Percentiles rank a stretch among this genome's conserved stretches.
Evolutionary conservation across 2,113 vertebrate genomes (phyloP).

Genomic region (Notothenia rossii): DNA sequence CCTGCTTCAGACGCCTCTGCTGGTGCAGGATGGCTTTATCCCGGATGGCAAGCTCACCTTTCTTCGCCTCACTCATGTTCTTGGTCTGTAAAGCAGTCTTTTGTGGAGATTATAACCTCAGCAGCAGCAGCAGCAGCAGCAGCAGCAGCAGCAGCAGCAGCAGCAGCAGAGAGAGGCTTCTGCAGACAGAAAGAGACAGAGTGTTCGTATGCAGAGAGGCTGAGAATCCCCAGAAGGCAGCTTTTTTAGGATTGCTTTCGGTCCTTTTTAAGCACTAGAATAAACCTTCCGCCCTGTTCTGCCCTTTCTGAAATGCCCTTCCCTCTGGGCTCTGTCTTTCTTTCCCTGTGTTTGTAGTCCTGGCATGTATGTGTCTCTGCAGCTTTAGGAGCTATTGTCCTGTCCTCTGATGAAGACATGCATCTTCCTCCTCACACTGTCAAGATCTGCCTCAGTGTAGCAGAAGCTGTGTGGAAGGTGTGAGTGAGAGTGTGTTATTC

Average conservation of each 20-base stretch:
- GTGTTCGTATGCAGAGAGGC: constrained; percentile 18
- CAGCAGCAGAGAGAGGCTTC: constrained; percentile 12
- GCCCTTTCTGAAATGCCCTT: constrained; percentile 45
- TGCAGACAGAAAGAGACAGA: constrained; percentile 4
- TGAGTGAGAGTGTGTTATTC: constrained; percentile 57
- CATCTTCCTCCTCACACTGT: constrained; percentile 67
- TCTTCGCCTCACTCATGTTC: constrained; percentile 80
- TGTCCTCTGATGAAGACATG: constrained; percentile 38
- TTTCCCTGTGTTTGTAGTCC: constrained; percentile 35
- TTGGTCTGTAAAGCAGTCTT: constrained; percentile 17
- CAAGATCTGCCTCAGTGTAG: constrained; percentile 43
- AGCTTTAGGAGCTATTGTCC: constrained; percentile 50
- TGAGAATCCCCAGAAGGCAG: constrained; percentile 19
- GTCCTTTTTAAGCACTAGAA: constrained; percentile 28
- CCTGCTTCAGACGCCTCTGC: constrained; percentile 94
- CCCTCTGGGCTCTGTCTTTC: constrained; percentile 33
- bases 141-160: constrained; percentile 27
- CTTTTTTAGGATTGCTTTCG: constrained; percentile 19
- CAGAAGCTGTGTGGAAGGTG: constrained; percentile 41
- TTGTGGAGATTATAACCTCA: constrained; percentile 30
- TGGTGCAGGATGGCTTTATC: constrained; percentile 92
- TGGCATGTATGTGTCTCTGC: constrained; percentile 49
- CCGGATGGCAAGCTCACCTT: constrained; percentile 85
- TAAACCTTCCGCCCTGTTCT: constrained; percentile 16
- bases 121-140: constrained; percentile 27